A percentile compares a stretch with the other conserved stretches of the same genome.
Conservation (phyloP, 2,888 invertebrate species). For the Flexamia atlantica region DNA sequence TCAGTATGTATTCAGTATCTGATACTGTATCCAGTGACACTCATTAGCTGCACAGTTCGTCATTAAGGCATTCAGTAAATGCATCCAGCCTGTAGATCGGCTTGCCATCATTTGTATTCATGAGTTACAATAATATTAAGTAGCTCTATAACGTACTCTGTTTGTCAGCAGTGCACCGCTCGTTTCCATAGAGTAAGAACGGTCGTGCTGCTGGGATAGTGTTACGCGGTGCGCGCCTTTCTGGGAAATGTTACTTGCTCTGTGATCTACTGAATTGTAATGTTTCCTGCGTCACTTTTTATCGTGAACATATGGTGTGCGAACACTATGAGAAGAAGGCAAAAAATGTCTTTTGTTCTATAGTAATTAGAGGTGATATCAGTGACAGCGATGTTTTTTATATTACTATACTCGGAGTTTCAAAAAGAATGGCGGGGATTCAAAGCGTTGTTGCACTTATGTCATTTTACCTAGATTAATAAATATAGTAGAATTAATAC, state of each 20-base stretch:
- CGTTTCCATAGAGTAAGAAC: conserved; percentile 18
- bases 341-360: no score
- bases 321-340: not conserved
- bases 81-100: not conserved
- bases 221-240: conserved; percentile 25
- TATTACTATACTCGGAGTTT: no score
- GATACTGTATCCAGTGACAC: no score
- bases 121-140: not conserved
- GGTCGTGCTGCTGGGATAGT: conserved; percentile 18
- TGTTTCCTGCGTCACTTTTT: conserved; percentile 6
- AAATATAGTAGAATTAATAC: no score
- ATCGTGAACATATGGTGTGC: conserved; percentile 21
- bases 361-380: no score
- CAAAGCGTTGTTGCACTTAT: no score
- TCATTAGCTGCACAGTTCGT: no score
- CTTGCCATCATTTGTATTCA: not conserved
- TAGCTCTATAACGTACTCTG: not conserved
- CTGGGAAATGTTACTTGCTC: conserved; percentile 56
- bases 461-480: no score
- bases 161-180: conserved; percentile 1
- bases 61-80: no score
- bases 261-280: conserved; percentile 32
- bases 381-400: no score
- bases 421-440: no score
- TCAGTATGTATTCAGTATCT: no score